phyloP scores from a whole-genome alignment of 2,113 vertebrate species.

The Propithecus coquereli region DNA sequence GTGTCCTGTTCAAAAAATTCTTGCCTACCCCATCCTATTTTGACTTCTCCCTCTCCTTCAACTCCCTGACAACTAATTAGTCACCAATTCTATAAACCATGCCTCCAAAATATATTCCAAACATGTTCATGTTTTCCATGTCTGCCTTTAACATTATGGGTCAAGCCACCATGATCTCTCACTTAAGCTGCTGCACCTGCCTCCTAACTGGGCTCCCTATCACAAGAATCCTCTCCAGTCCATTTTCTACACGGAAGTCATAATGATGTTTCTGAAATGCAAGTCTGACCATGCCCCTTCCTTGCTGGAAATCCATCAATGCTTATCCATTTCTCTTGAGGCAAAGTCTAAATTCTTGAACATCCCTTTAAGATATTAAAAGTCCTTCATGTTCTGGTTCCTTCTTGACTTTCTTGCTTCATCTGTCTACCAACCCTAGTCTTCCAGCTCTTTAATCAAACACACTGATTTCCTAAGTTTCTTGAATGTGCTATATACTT shows the following conservation, averaged over 20 bases:
- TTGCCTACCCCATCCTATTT: not conserved
- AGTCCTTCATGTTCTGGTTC: not conserved
- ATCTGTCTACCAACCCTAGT: not conserved
- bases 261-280: constrained; percentile 20
- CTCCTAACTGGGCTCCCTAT: not conserved
- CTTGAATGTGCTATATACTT: not conserved
- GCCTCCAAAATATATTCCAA: not conserved
- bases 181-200: not conserved
- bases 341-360: not conserved
- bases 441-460: not conserved
- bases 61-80: not conserved
- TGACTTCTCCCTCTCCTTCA: not conserved
- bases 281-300: not conserved
- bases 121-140: not conserved
- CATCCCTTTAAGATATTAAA: not conserved
- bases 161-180: not conserved
- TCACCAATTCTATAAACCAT: not conserved
- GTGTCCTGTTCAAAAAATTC: not conserved
- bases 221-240: not conserved
- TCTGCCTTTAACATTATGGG: not conserved
- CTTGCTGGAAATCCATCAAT: not conserved
- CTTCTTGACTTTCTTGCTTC: not conserved
- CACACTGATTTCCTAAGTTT: not conserved
- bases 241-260: not conserved
- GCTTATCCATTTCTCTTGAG: not conserved